Percentiles rank a stretch among this genome's conserved stretches.
Evolutionary conservation across 2,888 invertebrate genomes (phyloP).

Genomic region (Euplexia lucipara): DNA sequence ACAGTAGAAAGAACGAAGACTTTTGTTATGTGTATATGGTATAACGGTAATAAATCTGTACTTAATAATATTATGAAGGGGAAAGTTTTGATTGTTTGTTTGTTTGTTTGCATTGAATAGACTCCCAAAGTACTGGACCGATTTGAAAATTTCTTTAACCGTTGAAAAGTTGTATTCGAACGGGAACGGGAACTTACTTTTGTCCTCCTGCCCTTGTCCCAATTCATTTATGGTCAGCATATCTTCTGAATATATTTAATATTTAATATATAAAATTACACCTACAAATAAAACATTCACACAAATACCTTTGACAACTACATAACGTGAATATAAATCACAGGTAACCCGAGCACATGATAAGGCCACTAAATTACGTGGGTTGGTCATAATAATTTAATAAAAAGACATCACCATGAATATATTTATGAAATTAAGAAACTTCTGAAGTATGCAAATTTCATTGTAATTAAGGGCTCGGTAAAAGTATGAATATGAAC

Average conservation of each 20-base stretch:
- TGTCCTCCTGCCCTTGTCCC: no score
- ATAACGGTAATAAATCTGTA: no score
- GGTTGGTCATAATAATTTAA: slow-evolving; percentile 38
- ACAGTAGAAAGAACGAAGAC: no score
- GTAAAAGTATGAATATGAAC: slow-evolving; percentile 24
- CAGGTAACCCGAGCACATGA: slow-evolving; percentile 8
- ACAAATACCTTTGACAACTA: slow-evolving; percentile 8
- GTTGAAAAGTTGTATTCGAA: no score
- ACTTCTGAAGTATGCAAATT: slow-evolving; percentile 58
- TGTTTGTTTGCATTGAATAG: no score
- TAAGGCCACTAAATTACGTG: slow-evolving; percentile 27
- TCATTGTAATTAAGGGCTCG: slow-evolving; percentile 49
- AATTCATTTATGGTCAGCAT: no score
- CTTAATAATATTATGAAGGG: no score
- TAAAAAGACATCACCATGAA: slow-evolving; percentile 53
- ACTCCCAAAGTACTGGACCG: no score
- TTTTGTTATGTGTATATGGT: no score
- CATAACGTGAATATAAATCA: slow-evolving; percentile 20
- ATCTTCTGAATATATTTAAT: neutral
- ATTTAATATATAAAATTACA: neutral
- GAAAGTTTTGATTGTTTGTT: no score
- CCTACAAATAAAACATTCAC: slow-evolving; percentile 1
- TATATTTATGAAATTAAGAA: slow-evolving; percentile 64
- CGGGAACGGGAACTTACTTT: no score
- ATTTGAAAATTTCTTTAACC: no score